phyloP scores from a whole-genome alignment of 2,888 invertebrate genomes.

The Caenorhabditis sp. region DNA sequence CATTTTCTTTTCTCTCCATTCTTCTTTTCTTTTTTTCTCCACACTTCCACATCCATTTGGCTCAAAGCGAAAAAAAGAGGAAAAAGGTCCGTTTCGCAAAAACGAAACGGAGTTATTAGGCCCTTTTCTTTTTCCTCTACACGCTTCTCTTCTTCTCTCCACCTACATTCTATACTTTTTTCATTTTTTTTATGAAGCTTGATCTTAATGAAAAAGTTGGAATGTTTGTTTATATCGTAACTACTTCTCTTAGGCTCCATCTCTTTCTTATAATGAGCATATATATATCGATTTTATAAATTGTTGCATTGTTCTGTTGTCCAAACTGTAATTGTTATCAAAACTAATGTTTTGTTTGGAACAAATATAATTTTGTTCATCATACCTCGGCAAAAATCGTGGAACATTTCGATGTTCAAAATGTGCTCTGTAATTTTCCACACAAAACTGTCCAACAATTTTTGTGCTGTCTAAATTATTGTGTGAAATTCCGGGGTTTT shows the following conservation, averaged over 20 bases:
- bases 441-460: too few relatives aligned
- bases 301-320: background rate
- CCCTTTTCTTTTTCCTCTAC: slow-evolving; percentile 13
- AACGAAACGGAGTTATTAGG: slow-evolving; percentile 4
- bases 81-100: slow-evolving; percentile 6
- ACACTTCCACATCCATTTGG: background rate
- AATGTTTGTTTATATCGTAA: slow-evolving; percentile 10
- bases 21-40: slow-evolving; percentile 3
- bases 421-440: too few relatives aligned
- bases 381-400: too few relatives aligned
- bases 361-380: background rate
- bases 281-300: background rate
- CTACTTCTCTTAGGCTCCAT: background rate
- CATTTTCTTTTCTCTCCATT: slow-evolving; percentile 3
- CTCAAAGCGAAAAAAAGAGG: slow-evolving; percentile 3
- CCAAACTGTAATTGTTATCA: background rate
- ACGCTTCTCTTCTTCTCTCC: background rate
- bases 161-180: background rate
- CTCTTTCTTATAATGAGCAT: background rate
- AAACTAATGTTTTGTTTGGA: background rate
- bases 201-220: slow-evolving; percentile 15
- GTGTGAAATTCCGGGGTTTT: too few relatives aligned
- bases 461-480: too few relatives aligned
- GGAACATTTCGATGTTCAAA: too few relatives aligned
- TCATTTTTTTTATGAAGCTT: background rate